Percentiles rank a stretch among this genome's conserved stretches.
Evolutionary conservation across 53 echinoderm and acorn worm genomes (phyloP).

Genomic region (Hippasteria phrygiana): DNA sequence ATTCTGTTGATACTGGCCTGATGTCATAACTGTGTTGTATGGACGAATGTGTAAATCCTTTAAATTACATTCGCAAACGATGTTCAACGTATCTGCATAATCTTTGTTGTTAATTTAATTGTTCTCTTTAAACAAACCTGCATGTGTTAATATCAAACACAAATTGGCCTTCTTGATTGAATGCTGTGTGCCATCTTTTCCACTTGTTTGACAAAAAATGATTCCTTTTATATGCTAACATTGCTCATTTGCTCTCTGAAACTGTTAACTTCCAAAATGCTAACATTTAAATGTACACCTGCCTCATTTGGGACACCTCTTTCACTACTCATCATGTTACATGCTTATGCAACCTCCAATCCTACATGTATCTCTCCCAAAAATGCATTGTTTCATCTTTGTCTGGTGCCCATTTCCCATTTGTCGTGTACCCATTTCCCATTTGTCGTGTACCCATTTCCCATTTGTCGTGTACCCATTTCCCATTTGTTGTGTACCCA

Average conservation of each 20-base stretch:
- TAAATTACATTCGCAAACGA: neutral
- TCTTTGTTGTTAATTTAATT: no score
- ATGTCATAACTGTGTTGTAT: conserved; percentile 4
- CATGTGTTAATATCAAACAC: no score
- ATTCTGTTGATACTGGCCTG: neutral
- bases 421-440: no score
- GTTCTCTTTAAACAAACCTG: neutral
- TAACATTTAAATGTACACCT: neutral
- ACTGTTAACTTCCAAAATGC: neutral
- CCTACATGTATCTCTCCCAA: no score
- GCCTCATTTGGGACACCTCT: neutral
- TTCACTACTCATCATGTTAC: neutral
- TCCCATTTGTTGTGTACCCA: no score
- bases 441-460: no score
- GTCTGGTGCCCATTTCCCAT: no score
- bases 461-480: no score
- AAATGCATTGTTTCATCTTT: no score
- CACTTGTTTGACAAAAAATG: neutral
- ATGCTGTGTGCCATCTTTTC: neutral
- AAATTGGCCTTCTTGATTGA: neutral
- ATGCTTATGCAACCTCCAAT: no score
- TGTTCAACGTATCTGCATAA: neutral
- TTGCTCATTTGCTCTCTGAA: neutral
- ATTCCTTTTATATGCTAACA: neutral
- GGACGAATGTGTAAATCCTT: neutral